These are phyloP conservation scores for Sminthopsis crassicaudata DNA, from an alignment of 2,113 vertebrate genomes.

Conservation along the genomic window DNA sequence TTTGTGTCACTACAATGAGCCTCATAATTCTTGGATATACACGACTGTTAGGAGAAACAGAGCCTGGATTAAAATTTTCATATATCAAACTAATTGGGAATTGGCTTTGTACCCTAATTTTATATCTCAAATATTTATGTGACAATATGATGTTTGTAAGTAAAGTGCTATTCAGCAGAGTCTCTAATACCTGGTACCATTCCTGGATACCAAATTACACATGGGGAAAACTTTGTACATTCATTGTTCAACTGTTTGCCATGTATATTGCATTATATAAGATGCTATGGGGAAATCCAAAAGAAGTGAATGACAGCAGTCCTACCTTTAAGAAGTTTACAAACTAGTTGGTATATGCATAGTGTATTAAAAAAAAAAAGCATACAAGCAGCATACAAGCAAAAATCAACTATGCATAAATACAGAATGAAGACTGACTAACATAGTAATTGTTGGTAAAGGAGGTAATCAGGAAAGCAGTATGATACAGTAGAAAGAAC, in stretches of 20 bases:
- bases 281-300: not conserved
- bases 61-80: not conserved
- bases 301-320: not conserved
- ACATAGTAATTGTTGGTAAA: not conserved
- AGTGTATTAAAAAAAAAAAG: not conserved
- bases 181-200: not conserved
- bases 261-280: not conserved
- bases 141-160: not conserved
- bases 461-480: not conserved
- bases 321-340: not conserved
- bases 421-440: not conserved
- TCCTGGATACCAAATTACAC: not conserved
- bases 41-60: not conserved
- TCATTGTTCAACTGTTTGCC: not conserved
- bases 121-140: not conserved
- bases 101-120: not conserved
- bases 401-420: not conserved
- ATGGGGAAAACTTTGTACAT: not conserved
- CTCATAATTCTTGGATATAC: not conserved
- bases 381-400: not conserved
- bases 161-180: not conserved
- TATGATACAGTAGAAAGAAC: not conserved
- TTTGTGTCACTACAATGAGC: not conserved
- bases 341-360: not conserved
- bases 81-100: not conserved